Conservation (phyloP, 2,797 vertebrate species). For the Danio tinwini region DNA sequence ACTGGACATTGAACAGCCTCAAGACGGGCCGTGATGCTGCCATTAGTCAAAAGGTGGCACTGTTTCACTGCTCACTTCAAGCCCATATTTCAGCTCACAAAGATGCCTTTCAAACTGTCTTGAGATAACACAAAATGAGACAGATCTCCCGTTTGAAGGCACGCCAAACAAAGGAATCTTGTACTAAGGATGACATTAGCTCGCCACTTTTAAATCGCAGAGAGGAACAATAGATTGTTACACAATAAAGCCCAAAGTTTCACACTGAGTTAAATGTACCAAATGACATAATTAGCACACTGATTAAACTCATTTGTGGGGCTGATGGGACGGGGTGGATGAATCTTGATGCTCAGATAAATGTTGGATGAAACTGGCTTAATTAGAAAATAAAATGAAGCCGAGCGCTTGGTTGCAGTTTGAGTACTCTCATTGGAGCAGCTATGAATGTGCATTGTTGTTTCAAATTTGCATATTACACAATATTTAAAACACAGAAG, state of each 20-base stretch:
- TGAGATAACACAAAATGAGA: conserved; percentile 57
- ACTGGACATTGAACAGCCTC: conserved; percentile 27
- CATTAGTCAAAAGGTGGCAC: conserved; percentile 71
- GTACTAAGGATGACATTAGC: conserved; percentile 60
- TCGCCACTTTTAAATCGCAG: conserved; percentile 55
- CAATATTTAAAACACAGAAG: conserved; percentile 40
- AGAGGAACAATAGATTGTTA: conserved; percentile 60
- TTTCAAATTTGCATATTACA: too few species aligned
- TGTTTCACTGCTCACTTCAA: conserved; percentile 71
- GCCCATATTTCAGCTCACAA: conserved; percentile 17
- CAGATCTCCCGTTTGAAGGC: conserved; percentile 56
- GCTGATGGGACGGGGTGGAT: conserved; percentile 46
- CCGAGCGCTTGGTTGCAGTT: conserved; percentile 32
- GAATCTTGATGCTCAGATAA: conserved; percentile 53
- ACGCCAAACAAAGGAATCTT: conserved; percentile 62
- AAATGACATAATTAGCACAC: conserved; percentile 60
- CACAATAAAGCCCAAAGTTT: conserved; percentile 50
- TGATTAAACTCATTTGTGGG: conserved; percentile 59
- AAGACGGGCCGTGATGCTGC: conserved; percentile 24
- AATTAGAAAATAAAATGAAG: conserved; percentile 25
- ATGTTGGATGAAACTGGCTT: conserved; percentile 51
- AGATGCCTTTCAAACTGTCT: conserved; percentile 45
- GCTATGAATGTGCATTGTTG: too few species aligned
- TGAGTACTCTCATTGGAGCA: neutral
- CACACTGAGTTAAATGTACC: conserved; percentile 57